phyloP scores from a whole-genome alignment of 2,797 vertebrate species.

The Micromesistius poutassou region DNA sequence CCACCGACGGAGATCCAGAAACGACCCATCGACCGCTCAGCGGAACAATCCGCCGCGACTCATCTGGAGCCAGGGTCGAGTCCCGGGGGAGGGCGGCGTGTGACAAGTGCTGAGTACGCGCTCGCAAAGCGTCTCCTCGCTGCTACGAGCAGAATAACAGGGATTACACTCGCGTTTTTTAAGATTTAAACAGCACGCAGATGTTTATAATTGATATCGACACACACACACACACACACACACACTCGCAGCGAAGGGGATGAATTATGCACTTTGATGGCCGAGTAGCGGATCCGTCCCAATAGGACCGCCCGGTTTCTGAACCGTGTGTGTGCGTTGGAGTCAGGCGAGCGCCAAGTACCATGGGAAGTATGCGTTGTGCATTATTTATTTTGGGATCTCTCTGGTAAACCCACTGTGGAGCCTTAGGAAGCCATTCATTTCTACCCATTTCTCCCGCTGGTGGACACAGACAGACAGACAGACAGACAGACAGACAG shows the following conservation, averaged over 20 bases:
- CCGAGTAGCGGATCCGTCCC: background rate
- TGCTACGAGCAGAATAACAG: background rate
- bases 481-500: constrained; percentile 6
- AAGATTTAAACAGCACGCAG: background rate
- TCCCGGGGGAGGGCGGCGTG: background rate
- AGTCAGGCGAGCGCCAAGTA: background rate
- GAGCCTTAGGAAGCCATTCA: too few relatives aligned
- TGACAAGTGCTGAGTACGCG: background rate
- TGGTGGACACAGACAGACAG: background rate
- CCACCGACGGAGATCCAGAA: background rate
- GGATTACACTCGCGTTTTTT: background rate
- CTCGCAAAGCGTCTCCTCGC: background rate
- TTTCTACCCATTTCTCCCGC: too few relatives aligned
- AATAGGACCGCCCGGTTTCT: background rate
- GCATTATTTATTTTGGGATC: too few relatives aligned
- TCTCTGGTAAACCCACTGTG: background rate
- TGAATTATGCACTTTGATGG: background rate
- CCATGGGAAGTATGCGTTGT: background rate
- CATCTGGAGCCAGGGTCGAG: background rate
- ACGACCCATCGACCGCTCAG: background rate
- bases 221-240: background rate
- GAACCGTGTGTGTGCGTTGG: background rate
- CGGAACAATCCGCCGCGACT: background rate
- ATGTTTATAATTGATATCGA: background rate
- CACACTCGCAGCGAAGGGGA: background rate